Evolutionary conservation across 2,797 vertebrate species (phyloP), one percentile per base, ranked within the genome.

Genomic region (Brachyalestes nurse): DNA sequence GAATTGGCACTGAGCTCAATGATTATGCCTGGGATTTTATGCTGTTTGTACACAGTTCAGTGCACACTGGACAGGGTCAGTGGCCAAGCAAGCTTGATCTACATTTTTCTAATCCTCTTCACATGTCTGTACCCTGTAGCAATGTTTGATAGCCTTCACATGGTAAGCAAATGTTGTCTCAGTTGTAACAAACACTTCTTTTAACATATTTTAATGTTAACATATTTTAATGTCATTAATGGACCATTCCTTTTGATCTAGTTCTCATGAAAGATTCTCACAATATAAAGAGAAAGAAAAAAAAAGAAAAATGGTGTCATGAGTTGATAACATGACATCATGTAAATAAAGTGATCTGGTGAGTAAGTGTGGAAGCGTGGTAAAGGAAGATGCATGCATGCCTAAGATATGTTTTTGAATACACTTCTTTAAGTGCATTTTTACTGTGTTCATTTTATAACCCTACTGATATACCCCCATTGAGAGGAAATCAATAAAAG

Each of bases 1-100:
- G 66, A 67, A 55, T 40, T 62, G 74, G 51, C 28, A 57, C 57
- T 55, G 57, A 72, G 28, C 51, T 69, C 25, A 69, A 66, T 78
- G 80, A 77, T 81, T 77, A 81, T 72, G 17, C 38, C 8, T n/a
- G 55, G 51, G 70, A 19, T n/a, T 16, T 34, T 34, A 72, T 55
- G 16, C 17, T 55, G 10, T 55, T 25, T 72, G 70, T 19, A 12
- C 14, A 71, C 21, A 25, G 21, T 49, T 49, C 45, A 64, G 61
- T 34, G 58, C 65, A 23, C n/a, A 14, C 69, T 34, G 49, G 21
- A 49, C 69, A 71, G 69, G 23, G 17, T 55, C 25, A 55, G 23
- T 69, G 21, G 21, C 10, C 7, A 72, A 4, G n/a, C 62, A 40
- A 65, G 34, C 62, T 42, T 7, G 16, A 34, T 38, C 60, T 13